A percentile compares a stretch with the other conserved stretches of the same genome.
These are phyloP conservation scores for Heliconius melpomene DNA, from an alignment of 1,140 invertebrate species.

Conservation along the genomic window DNA sequence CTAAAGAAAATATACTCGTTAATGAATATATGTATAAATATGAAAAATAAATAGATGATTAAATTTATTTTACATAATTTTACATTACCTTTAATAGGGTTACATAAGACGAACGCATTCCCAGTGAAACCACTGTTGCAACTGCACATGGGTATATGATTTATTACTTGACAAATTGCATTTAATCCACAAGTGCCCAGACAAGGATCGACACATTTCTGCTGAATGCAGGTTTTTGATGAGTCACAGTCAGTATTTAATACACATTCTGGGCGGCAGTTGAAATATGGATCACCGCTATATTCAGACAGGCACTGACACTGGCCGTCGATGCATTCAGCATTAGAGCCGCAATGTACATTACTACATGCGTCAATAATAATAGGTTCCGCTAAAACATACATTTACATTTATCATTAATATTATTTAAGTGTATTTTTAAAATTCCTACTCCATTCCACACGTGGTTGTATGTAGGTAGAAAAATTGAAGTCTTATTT, in stretches of 20 bases:
- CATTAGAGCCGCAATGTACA: slow-evolving; percentile 89
- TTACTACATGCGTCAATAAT: slow-evolving; percentile 82
- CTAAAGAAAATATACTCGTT: slow-evolving; percentile 40
- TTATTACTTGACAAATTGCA: slow-evolving; percentile 88
- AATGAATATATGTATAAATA: not conserved
- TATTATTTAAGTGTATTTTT: not conserved
- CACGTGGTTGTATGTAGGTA: not conserved
- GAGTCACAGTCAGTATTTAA: slow-evolving; percentile 90
- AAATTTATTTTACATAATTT: not conserved
- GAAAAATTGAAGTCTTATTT: not conserved
- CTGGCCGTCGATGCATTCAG: slow-evolving; percentile 86
- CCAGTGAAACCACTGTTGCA: slow-evolving; percentile 86
- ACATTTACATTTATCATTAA: not conserved
- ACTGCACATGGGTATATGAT: slow-evolving; percentile 88
- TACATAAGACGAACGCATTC: slow-evolving; percentile 85
- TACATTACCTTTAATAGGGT: slow-evolving; percentile 67
- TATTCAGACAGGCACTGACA: slow-evolving; percentile 85
- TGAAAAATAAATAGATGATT: slow-evolving; percentile 7
- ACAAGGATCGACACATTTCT: slow-evolving; percentile 88
- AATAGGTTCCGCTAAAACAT: slow-evolving; percentile 73
- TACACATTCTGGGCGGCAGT: slow-evolving; percentile 91
- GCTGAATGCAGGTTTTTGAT: slow-evolving; percentile 87
- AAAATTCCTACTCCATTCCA: not conserved
- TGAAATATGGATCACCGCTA: slow-evolving; percentile 84
- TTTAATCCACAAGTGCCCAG: slow-evolving; percentile 87